These are phyloP conservation scores for Tokudaia tokunoshimensis DNA, from an alignment of 2,797 vertebrate species.

Conservation along the genomic window DNA sequence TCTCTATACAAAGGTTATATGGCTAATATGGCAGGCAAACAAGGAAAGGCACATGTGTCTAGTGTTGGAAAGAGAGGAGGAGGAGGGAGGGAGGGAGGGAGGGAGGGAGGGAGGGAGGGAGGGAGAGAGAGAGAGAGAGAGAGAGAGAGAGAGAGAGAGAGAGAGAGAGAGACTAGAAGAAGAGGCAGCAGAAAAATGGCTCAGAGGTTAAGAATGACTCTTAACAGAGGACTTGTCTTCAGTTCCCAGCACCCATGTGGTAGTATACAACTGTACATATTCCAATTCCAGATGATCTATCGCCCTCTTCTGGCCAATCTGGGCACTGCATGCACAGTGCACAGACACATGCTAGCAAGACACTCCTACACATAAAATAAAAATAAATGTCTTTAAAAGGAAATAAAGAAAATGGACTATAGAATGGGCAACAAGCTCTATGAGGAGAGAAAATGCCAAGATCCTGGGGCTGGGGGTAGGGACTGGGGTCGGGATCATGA, in stretches of 20 bases:
- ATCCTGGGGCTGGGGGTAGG: background rate
- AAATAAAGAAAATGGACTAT: background rate
- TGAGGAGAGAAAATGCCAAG: background rate
- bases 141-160: no score
- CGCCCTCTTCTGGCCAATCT: background rate
- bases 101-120: no score
- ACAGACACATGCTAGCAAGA: background rate
- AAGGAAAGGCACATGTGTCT: background rate
- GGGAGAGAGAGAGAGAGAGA: no score
- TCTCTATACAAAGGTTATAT: background rate
- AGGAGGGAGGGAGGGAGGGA: no score
- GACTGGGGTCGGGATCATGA: background rate
- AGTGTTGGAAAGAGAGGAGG: background rate
- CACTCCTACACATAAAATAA: background rate
- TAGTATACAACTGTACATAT: background rate
- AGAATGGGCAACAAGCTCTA: background rate
- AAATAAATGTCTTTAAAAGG: background rate
- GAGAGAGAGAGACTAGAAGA: background rate
- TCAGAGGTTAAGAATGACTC: background rate
- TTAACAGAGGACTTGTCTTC: background rate
- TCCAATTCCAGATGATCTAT: background rate
- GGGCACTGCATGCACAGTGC: no score
- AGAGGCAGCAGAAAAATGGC: background rate
- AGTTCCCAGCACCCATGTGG: background rate
- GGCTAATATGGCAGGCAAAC: background rate